Conservation (phyloP, 2,113 vertebrate species). For the Calonectris borealis region DNA sequence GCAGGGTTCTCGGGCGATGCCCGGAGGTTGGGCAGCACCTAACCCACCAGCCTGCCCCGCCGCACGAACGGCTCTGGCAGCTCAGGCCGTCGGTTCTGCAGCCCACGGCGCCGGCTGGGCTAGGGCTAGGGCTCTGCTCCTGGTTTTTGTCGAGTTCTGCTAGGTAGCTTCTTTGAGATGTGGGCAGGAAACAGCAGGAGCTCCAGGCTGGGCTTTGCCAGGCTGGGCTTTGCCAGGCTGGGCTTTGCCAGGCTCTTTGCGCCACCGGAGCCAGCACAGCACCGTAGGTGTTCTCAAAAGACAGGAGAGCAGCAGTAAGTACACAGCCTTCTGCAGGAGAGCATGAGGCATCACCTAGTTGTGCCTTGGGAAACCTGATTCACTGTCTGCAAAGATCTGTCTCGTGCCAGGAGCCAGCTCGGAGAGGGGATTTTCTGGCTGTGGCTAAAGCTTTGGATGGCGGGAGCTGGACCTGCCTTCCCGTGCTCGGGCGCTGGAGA, state of each 20-base stretch:
- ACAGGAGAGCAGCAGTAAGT: not conserved
- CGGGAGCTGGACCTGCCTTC: not conserved
- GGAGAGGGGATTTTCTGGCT: not conserved
- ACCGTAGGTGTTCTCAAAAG: not conserved
- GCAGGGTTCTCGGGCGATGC: not conserved
- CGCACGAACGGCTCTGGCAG: accelerated
- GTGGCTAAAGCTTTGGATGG: not conserved
- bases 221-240: not conserved
- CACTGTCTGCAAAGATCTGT: not conserved
- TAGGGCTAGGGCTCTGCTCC: not conserved
- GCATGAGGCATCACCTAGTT: accelerated
- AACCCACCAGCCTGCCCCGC: no score
- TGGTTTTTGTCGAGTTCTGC: not conserved
- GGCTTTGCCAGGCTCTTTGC: not conserved
- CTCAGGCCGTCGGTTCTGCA: not conserved
- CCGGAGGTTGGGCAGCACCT: not conserved
- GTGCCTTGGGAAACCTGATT: not conserved
- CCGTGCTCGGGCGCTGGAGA: not conserved
- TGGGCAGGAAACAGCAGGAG: not conserved
- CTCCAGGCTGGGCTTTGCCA: not conserved
- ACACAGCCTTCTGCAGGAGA: not conserved
- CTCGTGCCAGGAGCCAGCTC: not conserved
- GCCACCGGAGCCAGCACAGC: accelerated
- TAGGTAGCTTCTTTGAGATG: not conserved
- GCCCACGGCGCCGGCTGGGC: not conserved